These are phyloP conservation scores for Pachymerium ferrugineum DNA, from an alignment of 2,888 invertebrate genomes.

Conservation along the genomic window DNA sequence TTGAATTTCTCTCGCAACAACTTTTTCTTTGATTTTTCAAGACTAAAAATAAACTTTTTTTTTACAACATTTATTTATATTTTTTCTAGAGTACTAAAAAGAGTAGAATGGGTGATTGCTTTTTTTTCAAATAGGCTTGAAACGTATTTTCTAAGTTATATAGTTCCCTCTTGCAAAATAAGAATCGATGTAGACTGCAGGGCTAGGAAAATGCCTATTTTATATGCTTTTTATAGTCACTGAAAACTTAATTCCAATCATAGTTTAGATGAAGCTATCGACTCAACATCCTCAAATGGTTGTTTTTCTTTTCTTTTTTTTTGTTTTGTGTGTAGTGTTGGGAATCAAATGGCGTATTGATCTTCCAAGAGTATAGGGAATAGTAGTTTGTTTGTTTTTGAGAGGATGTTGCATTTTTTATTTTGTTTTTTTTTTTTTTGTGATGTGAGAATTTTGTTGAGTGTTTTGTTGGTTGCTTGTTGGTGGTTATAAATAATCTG, in stretches of 20 bases:
- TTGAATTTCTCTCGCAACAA: neutral
- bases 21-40: neutral
- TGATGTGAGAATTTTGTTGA: no score
- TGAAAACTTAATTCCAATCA: constrained; percentile 10
- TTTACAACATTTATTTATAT: neutral
- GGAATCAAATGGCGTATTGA: no score
- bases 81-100: neutral
- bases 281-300: no score
- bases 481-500: no score
- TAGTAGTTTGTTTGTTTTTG: no score
- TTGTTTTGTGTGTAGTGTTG: no score
- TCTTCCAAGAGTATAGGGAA: no score
- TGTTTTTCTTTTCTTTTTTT: no score
- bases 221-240: constrained; percentile 11
- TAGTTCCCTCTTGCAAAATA: constrained; percentile 10
- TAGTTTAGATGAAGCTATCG: no score
- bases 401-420: no score
- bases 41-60: neutral
- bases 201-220: constrained; percentile 24
- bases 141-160: constrained; percentile 7
- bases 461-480: no score
- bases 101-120: constrained; percentile 13
- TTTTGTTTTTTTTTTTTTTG: no score
- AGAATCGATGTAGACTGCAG: constrained; percentile 14
- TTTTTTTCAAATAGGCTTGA: constrained; percentile 11